Conservation (phyloP, 2,888 invertebrate species). For the Charanyca ferruginea region DNA sequence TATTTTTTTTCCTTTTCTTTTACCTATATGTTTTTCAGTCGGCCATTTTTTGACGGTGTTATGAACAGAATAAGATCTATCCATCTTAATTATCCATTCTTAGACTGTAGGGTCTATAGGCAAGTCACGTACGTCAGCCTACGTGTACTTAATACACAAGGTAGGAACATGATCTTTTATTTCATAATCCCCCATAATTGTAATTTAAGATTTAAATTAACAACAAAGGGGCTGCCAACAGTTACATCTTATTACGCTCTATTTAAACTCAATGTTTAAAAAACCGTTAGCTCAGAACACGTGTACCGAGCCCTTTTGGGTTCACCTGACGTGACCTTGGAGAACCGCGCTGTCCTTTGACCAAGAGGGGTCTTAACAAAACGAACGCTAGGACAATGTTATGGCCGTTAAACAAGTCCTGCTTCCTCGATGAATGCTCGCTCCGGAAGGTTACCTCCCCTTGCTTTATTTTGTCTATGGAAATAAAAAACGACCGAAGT, state of each 20-base stretch:
- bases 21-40: no score
- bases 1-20: no score
- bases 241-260: conserved; percentile 30
- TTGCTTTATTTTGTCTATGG: conserved; percentile 57
- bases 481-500: conserved; percentile 40
- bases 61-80: no score
- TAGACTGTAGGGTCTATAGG: no score
- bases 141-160: no score
- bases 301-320: conserved; percentile 49
- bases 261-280: conserved; percentile 40
- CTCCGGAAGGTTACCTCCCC: conserved; percentile 66
- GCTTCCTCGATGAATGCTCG: conserved; percentile 62
- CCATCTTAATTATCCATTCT: no score
- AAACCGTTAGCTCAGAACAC: conserved; percentile 62
- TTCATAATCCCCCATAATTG: not conserved
- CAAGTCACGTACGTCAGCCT: no score
- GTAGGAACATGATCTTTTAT: conserved; percentile 8
- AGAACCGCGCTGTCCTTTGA: conserved; percentile 63
- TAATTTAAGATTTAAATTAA: conserved; percentile 17
- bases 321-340: conserved; percentile 70
- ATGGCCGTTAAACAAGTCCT: conserved; percentile 71
- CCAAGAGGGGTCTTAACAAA: conserved; percentile 66
- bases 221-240: conserved; percentile 13
- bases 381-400: conserved; percentile 62
- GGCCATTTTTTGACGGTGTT: no score